Base-by-base conservation (phyloP, 53 echinoderm and acorn worm genomes). In the Luidia sarsii region DNA sequence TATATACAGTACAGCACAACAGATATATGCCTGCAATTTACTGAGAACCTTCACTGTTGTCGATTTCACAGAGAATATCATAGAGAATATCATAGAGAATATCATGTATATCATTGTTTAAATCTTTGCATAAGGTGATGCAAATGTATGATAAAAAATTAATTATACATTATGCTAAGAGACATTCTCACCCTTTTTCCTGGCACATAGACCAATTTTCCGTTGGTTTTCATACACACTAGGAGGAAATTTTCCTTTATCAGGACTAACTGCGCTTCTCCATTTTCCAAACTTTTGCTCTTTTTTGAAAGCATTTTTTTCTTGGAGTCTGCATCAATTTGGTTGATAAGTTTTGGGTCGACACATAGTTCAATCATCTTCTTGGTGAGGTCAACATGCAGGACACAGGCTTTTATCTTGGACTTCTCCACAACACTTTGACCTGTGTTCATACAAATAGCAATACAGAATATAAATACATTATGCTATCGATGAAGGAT, bases 141-240 rank as follows among this genome's bases (percentile, higher is more conserved):
- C n/a, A n/a, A n/a, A n/a, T n/a, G n/a, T n/a, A n/a, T n/a, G n/a
- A n/a, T n/a, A n/a, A n/a, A n/a, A n/a, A n/a, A n/a, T n/a, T n/a
- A n/a, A n/a, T n/a, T n/a, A n/a, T n/a, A n/a, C n/a, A n/a, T n/a
- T n/a, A n/a, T n/a, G n/a, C n/a, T n/a, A n/a, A n/a, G n/a, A n/a
- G n/a, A n/a, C n/a, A n/a, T n/a, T n/a, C 89, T 66, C 34, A 95
- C 95, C 87, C 87, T 87, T 85, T 67, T 92, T 9, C 39, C 53
- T 0, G 92, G 89, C 3, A 92, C 45, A 59, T 89, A 92, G 7
- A 83, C 87, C 64, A 92, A 41, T 57, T 87, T 34, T 22, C 64
- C 19, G 16, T 60, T 51, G 46, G 57, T 15, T 50, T 77, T 60
- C 61, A 77, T 20, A 19, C 77, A 88, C 13, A 65, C 85, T 33